Percentiles rank a stretch among this genome's conserved stretches.
phyloP scores from a whole-genome alignment of 2,113 vertebrate genomes.

The Tympanuchus pallidicinctus region DNA sequence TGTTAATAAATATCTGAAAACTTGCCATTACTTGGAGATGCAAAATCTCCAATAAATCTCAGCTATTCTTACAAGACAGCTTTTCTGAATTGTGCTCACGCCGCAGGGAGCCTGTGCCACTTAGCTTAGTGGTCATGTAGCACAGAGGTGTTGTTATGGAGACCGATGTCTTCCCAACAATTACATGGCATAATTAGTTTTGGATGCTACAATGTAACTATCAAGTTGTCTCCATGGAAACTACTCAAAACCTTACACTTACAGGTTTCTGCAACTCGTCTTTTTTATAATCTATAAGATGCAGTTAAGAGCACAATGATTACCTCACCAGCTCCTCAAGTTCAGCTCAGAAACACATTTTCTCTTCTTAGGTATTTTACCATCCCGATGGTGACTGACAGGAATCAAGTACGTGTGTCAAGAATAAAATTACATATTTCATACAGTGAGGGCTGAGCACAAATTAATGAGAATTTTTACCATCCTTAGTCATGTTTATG shows the following conservation, averaged over 20 bases:
- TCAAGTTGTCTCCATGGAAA: conserved; percentile 70
- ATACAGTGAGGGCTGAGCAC: not conserved
- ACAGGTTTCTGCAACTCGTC: conserved; percentile 39
- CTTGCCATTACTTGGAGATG: not conserved
- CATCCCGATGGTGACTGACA: not conserved
- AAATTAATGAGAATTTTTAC: not conserved
- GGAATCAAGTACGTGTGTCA: not conserved
- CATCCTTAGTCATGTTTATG: not conserved
- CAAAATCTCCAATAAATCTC: not conserved
- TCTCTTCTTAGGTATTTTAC: conserved; percentile 14
- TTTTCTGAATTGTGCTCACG: not conserved
- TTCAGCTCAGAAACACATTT: not conserved
- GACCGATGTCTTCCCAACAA: conserved; percentile 58
- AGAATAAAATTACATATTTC: not conserved
- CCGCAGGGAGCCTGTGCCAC: not conserved
- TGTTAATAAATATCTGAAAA: not conserved
- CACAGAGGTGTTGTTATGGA: conserved; percentile 68
- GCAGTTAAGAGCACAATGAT: conserved; percentile 36
- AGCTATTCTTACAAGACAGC: not conserved
- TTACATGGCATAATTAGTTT: conserved; percentile 67
- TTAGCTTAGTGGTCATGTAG: not conserved
- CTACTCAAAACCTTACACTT: conserved; percentile 56
- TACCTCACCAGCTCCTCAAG: conserved; percentile 36
- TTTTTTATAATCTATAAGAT: conserved; percentile 48
- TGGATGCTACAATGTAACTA: conserved; percentile 53